A percentile compares a stretch with the other conserved stretches of the same genome.
Evolutionary conservation across 2,888 invertebrate species (phyloP).

Genomic region (Drosophila demipolita): DNA sequence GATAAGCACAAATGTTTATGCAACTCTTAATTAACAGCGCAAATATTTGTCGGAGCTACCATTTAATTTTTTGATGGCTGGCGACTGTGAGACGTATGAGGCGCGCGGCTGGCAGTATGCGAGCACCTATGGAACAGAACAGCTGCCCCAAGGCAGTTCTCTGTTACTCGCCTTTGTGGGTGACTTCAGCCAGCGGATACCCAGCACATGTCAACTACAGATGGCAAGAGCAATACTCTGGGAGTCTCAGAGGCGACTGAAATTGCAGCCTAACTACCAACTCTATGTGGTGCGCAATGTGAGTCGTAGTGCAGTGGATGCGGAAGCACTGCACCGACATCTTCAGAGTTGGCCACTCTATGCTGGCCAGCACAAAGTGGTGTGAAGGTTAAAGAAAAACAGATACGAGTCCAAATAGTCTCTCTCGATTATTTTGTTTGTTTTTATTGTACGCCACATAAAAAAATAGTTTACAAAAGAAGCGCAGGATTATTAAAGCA

Average conservation of each 20-base stretch:
- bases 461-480: conserved; percentile 62
- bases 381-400: conserved; percentile 23
- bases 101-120: conserved; percentile 85
- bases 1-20: not conserved
- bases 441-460: conserved; percentile 70
- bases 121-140: conserved; percentile 71
- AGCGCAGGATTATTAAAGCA: conserved; percentile 75
- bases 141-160: conserved; percentile 60
- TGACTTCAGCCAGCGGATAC: conserved; percentile 68
- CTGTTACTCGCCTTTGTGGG: conserved; percentile 71
- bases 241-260: conserved; percentile 71
- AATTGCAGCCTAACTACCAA: conserved; percentile 61
- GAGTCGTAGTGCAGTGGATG: conserved; percentile 31
- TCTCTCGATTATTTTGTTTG: conserved; percentile 53
- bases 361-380: conserved; percentile 47
- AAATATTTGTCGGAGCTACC: conserved; percentile 72
- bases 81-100: conserved; percentile 86
- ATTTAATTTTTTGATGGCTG: conserved; percentile 86
- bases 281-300: conserved; percentile 50
- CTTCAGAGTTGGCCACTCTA: conserved; percentile 70
- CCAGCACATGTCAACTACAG: conserved; percentile 63
- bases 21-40: conserved; percentile 4
- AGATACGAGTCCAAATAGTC: conserved; percentile 20
- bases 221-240: conserved; percentile 72
- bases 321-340: conserved; percentile 62